These are phyloP conservation scores for Callinectes sapidus DNA, from an alignment of 2,888 invertebrate species.

Conservation along the genomic window DNA sequence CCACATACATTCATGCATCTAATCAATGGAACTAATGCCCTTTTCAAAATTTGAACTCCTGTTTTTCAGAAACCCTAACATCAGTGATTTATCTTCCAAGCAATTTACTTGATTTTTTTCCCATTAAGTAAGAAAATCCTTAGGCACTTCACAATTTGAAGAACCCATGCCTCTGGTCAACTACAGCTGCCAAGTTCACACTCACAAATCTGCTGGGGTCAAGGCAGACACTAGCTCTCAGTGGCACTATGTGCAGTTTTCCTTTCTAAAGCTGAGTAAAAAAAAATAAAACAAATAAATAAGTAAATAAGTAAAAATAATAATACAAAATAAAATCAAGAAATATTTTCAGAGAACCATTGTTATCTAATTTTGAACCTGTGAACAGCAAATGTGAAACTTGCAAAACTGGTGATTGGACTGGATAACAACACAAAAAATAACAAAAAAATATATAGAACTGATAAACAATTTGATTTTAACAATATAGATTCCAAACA, in stretches of 20 bases:
- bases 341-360: no score
- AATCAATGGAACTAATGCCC: no score
- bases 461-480: not conserved
- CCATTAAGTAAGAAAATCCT: not conserved
- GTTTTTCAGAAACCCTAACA: no score
- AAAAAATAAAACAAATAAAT: no score
- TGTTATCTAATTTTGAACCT: not conserved
- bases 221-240: not conserved
- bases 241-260: not conserved
- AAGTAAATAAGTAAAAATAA: no score
- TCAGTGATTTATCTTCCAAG: no score
- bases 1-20: no score
- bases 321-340: no score
- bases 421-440: not conserved
- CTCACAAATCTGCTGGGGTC: not conserved
- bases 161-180: not conserved
- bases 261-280: not conserved
- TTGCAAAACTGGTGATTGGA: slow-evolving; percentile 27
- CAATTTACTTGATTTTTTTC: not conserved
- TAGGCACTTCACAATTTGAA: not conserved
- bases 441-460: not conserved
- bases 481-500: slow-evolving; percentile 20
- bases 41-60: no score
- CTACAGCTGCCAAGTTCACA: not conserved
- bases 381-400: not conserved